These are phyloP conservation scores for Emydura subglobosa DNA, from an alignment of 2,113 vertebrate genomes.

Conservation along the genomic window DNA sequence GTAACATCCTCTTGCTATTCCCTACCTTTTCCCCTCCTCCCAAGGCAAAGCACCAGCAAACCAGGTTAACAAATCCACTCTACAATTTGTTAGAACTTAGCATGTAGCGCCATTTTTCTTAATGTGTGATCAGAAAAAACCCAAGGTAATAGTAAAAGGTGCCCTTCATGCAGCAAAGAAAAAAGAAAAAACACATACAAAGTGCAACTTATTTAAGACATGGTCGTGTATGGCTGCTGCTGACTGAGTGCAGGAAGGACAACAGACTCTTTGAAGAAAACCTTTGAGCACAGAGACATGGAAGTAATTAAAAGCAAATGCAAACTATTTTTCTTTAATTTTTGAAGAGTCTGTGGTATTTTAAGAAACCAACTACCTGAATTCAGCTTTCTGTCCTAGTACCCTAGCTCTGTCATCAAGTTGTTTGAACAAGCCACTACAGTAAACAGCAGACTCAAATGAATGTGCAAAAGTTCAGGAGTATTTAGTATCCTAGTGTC, in stretches of 20 bases:
- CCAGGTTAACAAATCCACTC: slow-evolving; percentile 13
- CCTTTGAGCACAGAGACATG: slow-evolving; percentile 39
- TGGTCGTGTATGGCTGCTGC: slow-evolving; percentile 69
- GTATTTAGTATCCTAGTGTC: slow-evolving; percentile 68
- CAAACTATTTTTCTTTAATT: slow-evolving; percentile 56
- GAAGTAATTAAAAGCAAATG: slow-evolving; percentile 44
- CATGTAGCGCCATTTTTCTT: slow-evolving; percentile 24
- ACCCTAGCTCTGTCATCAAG: slow-evolving; percentile 10
- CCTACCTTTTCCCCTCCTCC: neutral
- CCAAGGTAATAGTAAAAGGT: slow-evolving; percentile 61
- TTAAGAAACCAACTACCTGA: slow-evolving; percentile 33
- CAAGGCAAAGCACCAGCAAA: slow-evolving; percentile 11
- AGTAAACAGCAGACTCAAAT: slow-evolving; percentile 70
- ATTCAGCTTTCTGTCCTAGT: slow-evolving; percentile 23
- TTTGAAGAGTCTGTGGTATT: slow-evolving; percentile 54
- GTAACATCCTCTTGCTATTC: neutral
- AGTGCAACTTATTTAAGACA: slow-evolving; percentile 76
- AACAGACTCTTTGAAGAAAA: slow-evolving; percentile 30
- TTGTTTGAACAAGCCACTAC: slow-evolving; percentile 71
- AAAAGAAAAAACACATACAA: slow-evolving; percentile 63
- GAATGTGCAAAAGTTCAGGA: slow-evolving; percentile 70
- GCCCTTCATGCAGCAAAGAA: slow-evolving; percentile 73
- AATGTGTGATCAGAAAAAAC: slow-evolving; percentile 37
- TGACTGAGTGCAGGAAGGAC: slow-evolving; percentile 61
- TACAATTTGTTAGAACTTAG: neutral